A percentile compares a stretch with the other conserved stretches of the same genome.
phyloP scores from a whole-genome alignment of 2,888 invertebrate species.

The Pyrrhia umbra region DNA sequence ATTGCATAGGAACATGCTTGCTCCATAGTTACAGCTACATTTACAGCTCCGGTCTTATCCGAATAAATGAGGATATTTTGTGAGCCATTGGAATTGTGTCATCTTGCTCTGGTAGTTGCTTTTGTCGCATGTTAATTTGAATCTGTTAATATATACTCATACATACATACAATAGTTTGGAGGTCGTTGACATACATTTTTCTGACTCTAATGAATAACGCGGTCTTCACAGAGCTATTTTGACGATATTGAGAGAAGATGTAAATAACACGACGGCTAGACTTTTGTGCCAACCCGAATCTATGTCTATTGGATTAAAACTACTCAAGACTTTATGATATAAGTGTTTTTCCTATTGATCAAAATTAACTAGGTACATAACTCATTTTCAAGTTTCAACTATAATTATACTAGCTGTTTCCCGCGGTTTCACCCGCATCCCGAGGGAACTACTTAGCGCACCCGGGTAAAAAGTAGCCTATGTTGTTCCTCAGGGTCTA shows the following conservation, averaged over 20 bases:
- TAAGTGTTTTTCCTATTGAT: too few species aligned
- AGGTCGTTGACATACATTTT: constrained; percentile 54
- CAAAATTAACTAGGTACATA: too few species aligned
- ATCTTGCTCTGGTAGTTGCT: constrained; percentile 17
- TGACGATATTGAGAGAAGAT: not conserved
- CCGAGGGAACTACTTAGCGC: too few species aligned
- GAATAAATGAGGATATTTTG: constrained; percentile 4
- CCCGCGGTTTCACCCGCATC: too few species aligned
- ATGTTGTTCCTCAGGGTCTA: too few species aligned
- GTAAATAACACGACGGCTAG: not conserved
- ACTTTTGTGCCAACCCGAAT: too few species aligned
- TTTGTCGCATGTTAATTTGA: constrained; percentile 22
- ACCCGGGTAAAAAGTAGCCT: too few species aligned
- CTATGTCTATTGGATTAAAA: too few species aligned
- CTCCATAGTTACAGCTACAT: constrained; percentile 3
- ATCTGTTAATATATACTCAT: constrained; percentile 30
- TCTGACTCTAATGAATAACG: constrained; percentile 3
- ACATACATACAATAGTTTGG: constrained; percentile 48
- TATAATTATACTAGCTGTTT: too few species aligned
- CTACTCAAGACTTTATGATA: too few species aligned
- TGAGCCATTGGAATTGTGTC: constrained; percentile 9
- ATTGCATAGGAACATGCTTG: constrained; percentile 17
- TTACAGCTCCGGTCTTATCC: not conserved
- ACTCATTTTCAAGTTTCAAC: too few species aligned
- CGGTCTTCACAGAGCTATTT: constrained; percentile 3